Conservation (phyloP, 2,113 vertebrate genomes). For the western clawed frog (Xenopus tropicalis) region UCB_Xtro_10.0 CM004450.2:99481501-99482000, state of each 20-base stretch:
- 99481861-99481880: conserved; percentile 24
- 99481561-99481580: too few species aligned
- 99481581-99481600: background rate
- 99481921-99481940: conserved; percentile 20
- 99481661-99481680: conserved; percentile 6
- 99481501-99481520: too few species aligned
- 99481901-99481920: conserved; percentile 22
- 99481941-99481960: conserved; percentile 21
- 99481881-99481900: background rate
- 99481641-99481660: conserved; percentile 33
- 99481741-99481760: too few species aligned
- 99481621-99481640: conserved; percentile 27
- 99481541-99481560: too few species aligned
- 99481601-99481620: conserved; percentile 31
- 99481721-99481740: too few species aligned
- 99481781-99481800: too few species aligned
- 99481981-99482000: conserved; percentile 19
- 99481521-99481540: too few species aligned
- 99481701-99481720: too few species aligned
- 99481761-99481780: too few species aligned
- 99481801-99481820: too few species aligned
- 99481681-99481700: too few species aligned
- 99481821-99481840: too few species aligned
- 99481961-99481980: conserved; percentile 9
- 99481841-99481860: conserved; percentile 19